Percentiles rank a stretch among this genome's conserved stretches.
These are phyloP conservation scores for Ophioninae sp. DNA, from an alignment of 2,888 invertebrate genomes.

Conservation along the genomic window DNA sequence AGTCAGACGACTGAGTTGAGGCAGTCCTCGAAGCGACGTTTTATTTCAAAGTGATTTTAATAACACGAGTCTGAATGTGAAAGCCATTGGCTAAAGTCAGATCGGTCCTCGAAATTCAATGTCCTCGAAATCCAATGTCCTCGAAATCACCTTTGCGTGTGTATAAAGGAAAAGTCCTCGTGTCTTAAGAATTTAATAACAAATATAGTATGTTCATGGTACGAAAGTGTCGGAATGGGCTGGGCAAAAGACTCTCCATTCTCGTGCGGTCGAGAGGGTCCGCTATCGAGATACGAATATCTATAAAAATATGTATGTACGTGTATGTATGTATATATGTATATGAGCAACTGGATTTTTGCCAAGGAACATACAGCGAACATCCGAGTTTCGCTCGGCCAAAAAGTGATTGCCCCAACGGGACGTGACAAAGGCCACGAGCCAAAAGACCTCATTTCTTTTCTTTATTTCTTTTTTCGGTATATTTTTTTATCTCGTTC, in stretches of 20 bases:
- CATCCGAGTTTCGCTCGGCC: constrained; percentile 40
- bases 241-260: constrained; percentile 19
- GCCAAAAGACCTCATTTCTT: constrained; percentile 51
- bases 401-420: constrained; percentile 46
- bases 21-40: no score
- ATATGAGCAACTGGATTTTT: constrained; percentile 47
- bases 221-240: constrained; percentile 13
- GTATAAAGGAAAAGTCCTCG: background rate
- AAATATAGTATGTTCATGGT: constrained; percentile 23
- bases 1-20: no score
- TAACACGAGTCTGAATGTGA: background rate
- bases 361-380: constrained; percentile 47
- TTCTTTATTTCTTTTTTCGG: constrained; percentile 1
- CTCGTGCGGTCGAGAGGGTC: constrained; percentile 4
- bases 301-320: background rate
- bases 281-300: background rate
- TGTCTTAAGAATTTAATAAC: constrained; percentile 3
- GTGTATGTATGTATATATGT: constrained; percentile 20
- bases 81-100: background rate
- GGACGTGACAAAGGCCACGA: constrained; percentile 46
- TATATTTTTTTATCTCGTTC: background rate
- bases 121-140: no score
- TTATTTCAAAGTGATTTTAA: background rate
- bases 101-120: background rate
- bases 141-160: background rate